Evolutionary conservation across 2,797 vertebrate genomes (phyloP), one percentile per base, ranked within the genome.

Genomic region (Alfaro cultratus): DNA sequence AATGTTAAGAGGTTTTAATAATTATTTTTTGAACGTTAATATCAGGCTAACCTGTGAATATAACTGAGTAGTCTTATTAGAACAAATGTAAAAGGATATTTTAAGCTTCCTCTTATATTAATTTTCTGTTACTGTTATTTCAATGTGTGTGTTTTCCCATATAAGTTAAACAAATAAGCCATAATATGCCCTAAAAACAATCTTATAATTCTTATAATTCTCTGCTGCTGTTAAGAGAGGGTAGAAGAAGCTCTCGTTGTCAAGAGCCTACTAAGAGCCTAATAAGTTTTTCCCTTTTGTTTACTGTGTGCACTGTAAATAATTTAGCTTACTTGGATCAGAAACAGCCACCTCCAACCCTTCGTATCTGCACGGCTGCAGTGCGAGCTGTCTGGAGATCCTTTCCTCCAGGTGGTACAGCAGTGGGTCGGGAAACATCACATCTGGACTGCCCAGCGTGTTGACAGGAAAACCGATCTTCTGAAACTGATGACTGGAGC

Each of bases 291-390:
- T 43, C 4, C 21, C n/a, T 15, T n/a, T 71, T 43, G 6, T 72
- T 72, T 46, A 13, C 7, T 45, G 13, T 16, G 26, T 46, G 6
- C 3, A 18, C 41, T 45, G 43, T 46, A 16, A 46, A 29, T 16
- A 45, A 45, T 45, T 15, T 16, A 15, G 84, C 95, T 95, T 94
- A 97, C 96, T 93, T 92, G 95, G 95, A 90, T 95, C 90, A 86
- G 93, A 91, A 79, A 94, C 75, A 77, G 88, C 75, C 1, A 68
- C 83, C 73, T 95, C 91, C 3, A 94, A 76, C 47, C 94, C 88
- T 18, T 91, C 83, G 8, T 78, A 81, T 81, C 77, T 91, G 79
- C 89, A 88, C 55, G 87, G 89, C 79, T 89, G 87, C 53, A 83
- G 83, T n/a, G 79, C 51, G 29, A 95, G 82, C 31, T 91, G 91